Evolutionary conservation across 2,113 vertebrate genomes (phyloP).

Genomic region (Vombatus ursinus): DNA sequence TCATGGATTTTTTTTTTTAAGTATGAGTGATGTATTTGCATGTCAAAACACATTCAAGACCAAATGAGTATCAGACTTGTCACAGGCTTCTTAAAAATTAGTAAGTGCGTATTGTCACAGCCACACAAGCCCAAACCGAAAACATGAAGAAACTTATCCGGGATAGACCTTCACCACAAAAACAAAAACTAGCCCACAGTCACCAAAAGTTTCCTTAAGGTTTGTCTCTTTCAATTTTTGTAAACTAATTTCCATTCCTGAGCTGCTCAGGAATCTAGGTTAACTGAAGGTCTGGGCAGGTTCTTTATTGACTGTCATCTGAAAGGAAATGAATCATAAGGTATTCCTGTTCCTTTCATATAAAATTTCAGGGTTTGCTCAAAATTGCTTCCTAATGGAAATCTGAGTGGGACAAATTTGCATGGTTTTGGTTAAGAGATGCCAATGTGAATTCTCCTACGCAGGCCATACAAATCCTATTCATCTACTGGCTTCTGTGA

Average conservation of each 20-base stretch:
- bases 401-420: neutral
- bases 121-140: conserved; percentile 11
- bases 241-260: conserved; percentile 21
- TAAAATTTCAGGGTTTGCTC: conserved; percentile 26
- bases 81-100: neutral
- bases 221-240: conserved; percentile 7
- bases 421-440: conserved; percentile 18
- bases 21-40: neutral
- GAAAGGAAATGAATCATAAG: neutral
- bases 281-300: neutral
- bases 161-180: neutral
- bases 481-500: neutral
- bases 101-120: neutral
- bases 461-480: neutral
- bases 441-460: neutral
- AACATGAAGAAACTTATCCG: neutral
- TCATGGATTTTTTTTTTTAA: neutral
- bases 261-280: neutral
- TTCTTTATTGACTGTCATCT: conserved; percentile 13
- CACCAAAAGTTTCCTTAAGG: neutral
- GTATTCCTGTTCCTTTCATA: neutral
- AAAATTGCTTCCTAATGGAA: neutral
- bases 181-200: neutral
- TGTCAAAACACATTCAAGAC: neutral
- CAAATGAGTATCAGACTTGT: neutral